phyloP scores from a whole-genome alignment of 2,113 vertebrate species.

The Columbina picui region DNA sequence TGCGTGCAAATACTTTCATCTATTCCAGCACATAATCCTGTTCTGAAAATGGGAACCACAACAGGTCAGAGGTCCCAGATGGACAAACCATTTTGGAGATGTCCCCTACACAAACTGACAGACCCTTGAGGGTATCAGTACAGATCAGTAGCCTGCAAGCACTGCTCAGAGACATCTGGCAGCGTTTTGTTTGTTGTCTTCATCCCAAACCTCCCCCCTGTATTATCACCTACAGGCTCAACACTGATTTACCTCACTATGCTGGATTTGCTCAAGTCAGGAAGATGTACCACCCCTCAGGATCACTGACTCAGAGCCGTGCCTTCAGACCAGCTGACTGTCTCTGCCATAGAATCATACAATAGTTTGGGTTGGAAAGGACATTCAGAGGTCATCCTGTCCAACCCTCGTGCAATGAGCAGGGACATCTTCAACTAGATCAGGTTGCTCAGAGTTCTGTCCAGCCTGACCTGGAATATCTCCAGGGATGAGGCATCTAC shows the following conservation, averaged over 20 bases:
- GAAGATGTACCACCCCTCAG: background rate
- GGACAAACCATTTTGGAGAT: background rate
- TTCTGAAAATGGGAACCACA: background rate
- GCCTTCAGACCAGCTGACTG: background rate
- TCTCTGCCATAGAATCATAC: background rate
- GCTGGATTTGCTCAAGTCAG: background rate
- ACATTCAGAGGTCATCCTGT: too few species aligned
- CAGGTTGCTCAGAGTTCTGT: too few species aligned
- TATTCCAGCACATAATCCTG: background rate
- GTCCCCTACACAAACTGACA: background rate
- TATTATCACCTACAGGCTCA: background rate
- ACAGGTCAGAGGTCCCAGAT: background rate
- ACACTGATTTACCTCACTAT: background rate
- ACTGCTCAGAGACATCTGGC: rapidly evolving
- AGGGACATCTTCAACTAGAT: too few species aligned
- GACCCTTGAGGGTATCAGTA: background rate
- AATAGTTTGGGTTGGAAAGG: too few species aligned
- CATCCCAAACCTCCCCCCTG: background rate
- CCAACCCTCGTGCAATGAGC: too few species aligned
- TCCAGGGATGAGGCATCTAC: too few species aligned
- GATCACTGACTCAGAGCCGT: background rate
- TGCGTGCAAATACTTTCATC: background rate
- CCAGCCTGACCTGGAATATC: too few species aligned
- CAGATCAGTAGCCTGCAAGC: background rate
- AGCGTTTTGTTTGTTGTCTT: background rate